Evolutionary conservation across 64 coral and sea anemone genomes (phyloP), one percentile per base, ranked within the genome.

Genomic region (Montipora foliosa): DNA sequence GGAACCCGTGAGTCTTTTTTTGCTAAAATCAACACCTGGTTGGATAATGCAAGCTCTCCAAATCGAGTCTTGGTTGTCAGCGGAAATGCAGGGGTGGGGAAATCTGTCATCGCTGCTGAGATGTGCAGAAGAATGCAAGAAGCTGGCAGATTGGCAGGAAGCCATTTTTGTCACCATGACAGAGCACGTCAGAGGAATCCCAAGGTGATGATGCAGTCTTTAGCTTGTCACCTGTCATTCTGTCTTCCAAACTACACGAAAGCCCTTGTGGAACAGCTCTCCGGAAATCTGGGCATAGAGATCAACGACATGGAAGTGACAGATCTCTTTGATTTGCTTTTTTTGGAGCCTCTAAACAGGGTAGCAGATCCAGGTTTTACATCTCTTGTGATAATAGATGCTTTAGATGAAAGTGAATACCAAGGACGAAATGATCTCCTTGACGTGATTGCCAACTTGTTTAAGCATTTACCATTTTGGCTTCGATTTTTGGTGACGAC

Each of bases 401-500:
- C 49, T 15, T 57, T 93, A 45, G 91, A 93, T 47, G 91, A 93
- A 79, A 62, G 91, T 77, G 81, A 83, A 29, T 85, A 78, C 70
- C 21, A 87, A 52, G 73, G 64, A 11, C 73, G 77, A 16, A 51
- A 78, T 67, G 70, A 93, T 47, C 17, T 93, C 4, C 7, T 78
- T 17, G 82, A 79, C 47, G 66, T 93, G 7, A 25, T 93, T 66
- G 53, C 15, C 17, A 14, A 78, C 8, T 21, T 85, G 3, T 67
- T 93, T 49, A 19, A 25, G 13, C 55, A 78, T 17, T 74, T 93
- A 6, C 91, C 91, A 60, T 25, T 25, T 3, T 93, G 74, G 55
- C 6, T 93, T 24, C 49, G 62, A 49, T 93, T 93, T 79, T 19
- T 93, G n/a, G 58, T 87, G 19, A 93, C 91, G 10, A 93, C 91